Evolutionary conservation across 2,888 invertebrate genomes (phyloP).

Genomic region (Drosophila ezoana): DNA sequence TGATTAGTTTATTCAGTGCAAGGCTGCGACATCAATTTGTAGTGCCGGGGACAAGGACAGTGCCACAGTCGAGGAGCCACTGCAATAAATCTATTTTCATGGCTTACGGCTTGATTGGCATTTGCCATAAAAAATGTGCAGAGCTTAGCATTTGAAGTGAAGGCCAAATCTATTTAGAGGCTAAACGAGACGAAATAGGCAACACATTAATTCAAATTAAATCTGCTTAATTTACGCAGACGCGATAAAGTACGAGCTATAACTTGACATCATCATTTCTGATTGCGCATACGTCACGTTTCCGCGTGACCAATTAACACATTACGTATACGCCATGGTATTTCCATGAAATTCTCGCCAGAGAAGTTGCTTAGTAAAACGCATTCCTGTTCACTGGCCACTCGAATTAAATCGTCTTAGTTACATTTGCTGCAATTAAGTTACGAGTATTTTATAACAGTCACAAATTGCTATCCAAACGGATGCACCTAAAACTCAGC

Average conservation of each 20-base stretch:
- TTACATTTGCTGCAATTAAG: constrained; percentile 39
- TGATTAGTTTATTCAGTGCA: constrained; percentile 36
- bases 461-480: constrained; percentile 32
- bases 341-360: background rate
- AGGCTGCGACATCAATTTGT: constrained; percentile 29
- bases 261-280: constrained; percentile 24
- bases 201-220: constrained; percentile 47
- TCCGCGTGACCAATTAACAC: constrained; percentile 11
- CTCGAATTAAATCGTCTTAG: constrained; percentile 30
- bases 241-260: constrained; percentile 23
- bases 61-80: constrained; percentile 14
- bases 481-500: constrained; percentile 34
- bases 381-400: constrained; percentile 40
- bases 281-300: constrained; percentile 50
- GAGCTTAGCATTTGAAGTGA: constrained; percentile 29
- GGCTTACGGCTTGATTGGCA: constrained; percentile 46
- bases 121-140: constrained; percentile 27
- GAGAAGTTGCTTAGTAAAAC: constrained; percentile 4
- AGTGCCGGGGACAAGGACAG: constrained; percentile 4
- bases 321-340: constrained; percentile 27
- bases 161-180: constrained; percentile 21
- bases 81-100: constrained; percentile 45
- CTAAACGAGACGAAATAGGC: background rate
- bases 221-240: constrained; percentile 43
- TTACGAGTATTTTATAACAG: constrained; percentile 35